A percentile compares a stretch with the other conserved stretches of the same genome.
Conservation (phyloP, 2,888 invertebrate genomes). For the Myopa tessellatipennis region DNA sequence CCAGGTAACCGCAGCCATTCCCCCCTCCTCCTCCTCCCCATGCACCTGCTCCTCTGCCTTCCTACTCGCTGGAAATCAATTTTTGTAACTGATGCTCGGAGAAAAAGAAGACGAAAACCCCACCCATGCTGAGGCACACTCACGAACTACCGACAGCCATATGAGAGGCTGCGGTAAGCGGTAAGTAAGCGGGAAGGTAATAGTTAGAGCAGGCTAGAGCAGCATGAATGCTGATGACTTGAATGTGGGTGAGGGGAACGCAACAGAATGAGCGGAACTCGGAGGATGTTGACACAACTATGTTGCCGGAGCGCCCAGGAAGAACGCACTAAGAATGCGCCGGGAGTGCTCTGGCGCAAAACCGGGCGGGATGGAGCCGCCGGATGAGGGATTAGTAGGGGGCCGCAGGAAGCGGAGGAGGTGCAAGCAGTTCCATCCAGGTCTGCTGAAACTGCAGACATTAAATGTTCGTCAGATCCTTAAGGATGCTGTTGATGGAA, state of each 20-base stretch:
- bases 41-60: background rate
- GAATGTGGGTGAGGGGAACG: too few relatives aligned
- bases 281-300: background rate
- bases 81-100: constrained; percentile 17
- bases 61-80: constrained; percentile 11
- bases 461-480: constrained; percentile 38
- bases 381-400: too few relatives aligned
- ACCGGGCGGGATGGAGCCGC: too few relatives aligned
- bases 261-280: background rate
- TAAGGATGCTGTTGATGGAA: constrained; percentile 36
- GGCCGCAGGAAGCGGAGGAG: background rate
- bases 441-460: constrained; percentile 10
- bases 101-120: background rate
- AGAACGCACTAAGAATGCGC: background rate
- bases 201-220: constrained; percentile 49
- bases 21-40: background rate
- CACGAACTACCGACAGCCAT: background rate
- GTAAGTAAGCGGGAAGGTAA: background rate
- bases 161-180: background rate
- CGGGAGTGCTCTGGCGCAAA: background rate
- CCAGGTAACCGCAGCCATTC: background rate
- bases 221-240: constrained; percentile 33
- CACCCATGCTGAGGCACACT: too few relatives aligned
- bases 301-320: background rate
- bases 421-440: background rate